Conservation (phyloP, 2,888 invertebrate species). For the Seira ritae region DNA sequence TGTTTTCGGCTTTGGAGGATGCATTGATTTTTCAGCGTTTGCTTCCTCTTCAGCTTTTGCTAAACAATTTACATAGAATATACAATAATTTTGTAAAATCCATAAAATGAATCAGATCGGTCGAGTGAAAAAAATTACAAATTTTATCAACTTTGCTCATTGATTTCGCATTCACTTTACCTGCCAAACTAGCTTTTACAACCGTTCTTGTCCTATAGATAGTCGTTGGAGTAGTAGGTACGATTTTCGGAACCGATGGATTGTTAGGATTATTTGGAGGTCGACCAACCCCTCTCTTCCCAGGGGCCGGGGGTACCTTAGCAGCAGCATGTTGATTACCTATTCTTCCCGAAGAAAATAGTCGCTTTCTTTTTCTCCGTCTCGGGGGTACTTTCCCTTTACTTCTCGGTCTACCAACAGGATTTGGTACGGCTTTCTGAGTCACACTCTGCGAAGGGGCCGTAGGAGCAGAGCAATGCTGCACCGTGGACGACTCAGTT, state of each 20-base stretch:
- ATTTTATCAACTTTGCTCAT: too few species aligned
- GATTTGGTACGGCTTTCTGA: slow-evolving; percentile 11
- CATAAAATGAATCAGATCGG: background rate
- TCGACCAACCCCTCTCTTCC: slow-evolving; percentile 54
- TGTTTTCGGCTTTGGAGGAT: slow-evolving; percentile 79
- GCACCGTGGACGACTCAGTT: background rate
- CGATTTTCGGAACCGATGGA: slow-evolving; percentile 20
- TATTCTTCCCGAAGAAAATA: slow-evolving; percentile 53
- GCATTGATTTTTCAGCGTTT: slow-evolving; percentile 54
- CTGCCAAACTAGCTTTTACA: slow-evolving; percentile 66
- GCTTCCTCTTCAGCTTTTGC: slow-evolving; percentile 49
- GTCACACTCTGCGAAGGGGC: slow-evolving; percentile 15
- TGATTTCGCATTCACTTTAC: too few species aligned
- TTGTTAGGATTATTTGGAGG: slow-evolving; percentile 44
- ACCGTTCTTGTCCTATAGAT: slow-evolving; percentile 72
- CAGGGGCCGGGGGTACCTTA: slow-evolving; percentile 41
- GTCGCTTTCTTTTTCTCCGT: slow-evolving; percentile 65
- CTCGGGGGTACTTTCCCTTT: slow-evolving; percentile 64
- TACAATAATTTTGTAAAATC: background rate
- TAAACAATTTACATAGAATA: background rate
- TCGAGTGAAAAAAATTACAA: slow-evolving; percentile 53
- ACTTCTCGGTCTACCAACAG: slow-evolving; percentile 51
- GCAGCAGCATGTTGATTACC: slow-evolving; percentile 30
- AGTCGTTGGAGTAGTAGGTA: slow-evolving; percentile 53
- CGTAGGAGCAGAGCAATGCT: slow-evolving; percentile 1